These are phyloP conservation scores for Petaurus breviceps DNA, from an alignment of 2,113 vertebrate genomes.

Conservation along the genomic window DNA sequence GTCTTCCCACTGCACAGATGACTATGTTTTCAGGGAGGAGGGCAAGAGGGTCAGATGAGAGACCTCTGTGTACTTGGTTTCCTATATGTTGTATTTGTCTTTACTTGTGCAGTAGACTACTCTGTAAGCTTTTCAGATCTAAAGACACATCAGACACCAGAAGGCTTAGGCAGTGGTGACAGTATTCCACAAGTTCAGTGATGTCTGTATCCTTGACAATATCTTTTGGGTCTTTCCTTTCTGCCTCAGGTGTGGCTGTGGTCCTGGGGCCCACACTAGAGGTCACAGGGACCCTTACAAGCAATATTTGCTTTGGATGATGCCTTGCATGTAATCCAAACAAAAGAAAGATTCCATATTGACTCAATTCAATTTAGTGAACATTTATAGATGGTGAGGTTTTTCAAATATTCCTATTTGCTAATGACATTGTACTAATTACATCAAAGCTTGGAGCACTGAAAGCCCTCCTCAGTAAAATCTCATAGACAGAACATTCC, in stretches of 20 bases:
- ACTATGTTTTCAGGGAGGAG: not conserved
- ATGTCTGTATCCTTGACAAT: not conserved
- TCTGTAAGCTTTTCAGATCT: not conserved
- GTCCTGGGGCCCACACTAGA: not conserved
- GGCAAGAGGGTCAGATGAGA: not conserved
- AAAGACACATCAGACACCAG: not conserved
- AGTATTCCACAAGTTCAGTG: not conserved
- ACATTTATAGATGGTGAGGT: not conserved
- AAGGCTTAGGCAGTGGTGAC: not conserved
- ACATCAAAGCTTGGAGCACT: not conserved
- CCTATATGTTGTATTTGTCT: not conserved
- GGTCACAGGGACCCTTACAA: not conserved
- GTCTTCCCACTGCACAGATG: not conserved
- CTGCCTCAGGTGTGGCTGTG: not conserved
- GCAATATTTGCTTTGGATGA: not conserved
- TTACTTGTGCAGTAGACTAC: not conserved
- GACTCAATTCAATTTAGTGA: not conserved
- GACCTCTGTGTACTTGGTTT: not conserved
- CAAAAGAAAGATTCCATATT: not conserved
- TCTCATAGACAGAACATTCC: not conserved
- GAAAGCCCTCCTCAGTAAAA: not conserved
- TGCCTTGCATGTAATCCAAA: not conserved
- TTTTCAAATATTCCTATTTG: not conserved
- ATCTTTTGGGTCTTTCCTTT: not conserved
- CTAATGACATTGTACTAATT: not conserved